phyloP scores from a whole-genome alignment of 1,140 invertebrate species.

The Neomicropteryx cornuta region DNA sequence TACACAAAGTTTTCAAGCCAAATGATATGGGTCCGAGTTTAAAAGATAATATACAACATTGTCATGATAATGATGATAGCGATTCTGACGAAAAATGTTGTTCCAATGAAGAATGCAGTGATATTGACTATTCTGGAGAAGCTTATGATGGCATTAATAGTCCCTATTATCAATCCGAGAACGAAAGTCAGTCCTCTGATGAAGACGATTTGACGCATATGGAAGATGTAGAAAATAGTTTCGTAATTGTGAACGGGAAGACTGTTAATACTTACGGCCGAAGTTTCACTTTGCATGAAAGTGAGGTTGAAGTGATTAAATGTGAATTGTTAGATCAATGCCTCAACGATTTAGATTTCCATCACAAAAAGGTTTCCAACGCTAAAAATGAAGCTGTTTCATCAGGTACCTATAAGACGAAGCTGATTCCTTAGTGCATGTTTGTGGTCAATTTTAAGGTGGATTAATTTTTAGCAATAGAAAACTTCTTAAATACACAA shows the following conservation, averaged over 20 bases:
- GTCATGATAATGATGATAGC: slow-evolving; percentile 2
- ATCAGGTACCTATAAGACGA: neutral
- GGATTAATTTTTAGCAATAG: neutral
- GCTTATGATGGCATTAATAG: too few species aligned
- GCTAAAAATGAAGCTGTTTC: slow-evolving; percentile 5
- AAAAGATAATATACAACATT: too few species aligned
- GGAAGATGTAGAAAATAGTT: slow-evolving; percentile 6
- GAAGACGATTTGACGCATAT: too few species aligned
- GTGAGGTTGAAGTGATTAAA: slow-evolving; percentile 11
- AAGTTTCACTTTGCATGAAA: slow-evolving; percentile 2
- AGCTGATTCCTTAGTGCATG: neutral
- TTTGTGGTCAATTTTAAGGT: neutral
- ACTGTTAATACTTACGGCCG: slow-evolving; percentile 13
- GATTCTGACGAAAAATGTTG: too few species aligned
- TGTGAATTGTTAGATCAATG: slow-evolving; percentile 12
- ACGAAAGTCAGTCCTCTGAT: too few species aligned
- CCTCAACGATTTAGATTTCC: slow-evolving; percentile 12
- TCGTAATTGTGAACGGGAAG: slow-evolving; percentile 14
- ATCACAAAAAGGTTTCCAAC: too few species aligned
- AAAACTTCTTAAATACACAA: neutral
- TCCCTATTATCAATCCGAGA: too few species aligned
- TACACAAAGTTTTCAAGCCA: too few species aligned
- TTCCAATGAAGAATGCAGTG: too few species aligned
- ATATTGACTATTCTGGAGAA: too few species aligned
- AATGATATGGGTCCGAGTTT: too few species aligned